Base-by-base conservation (phyloP, 1,140 invertebrate genomes). In the Ctenoplectra terminalis region DNA sequence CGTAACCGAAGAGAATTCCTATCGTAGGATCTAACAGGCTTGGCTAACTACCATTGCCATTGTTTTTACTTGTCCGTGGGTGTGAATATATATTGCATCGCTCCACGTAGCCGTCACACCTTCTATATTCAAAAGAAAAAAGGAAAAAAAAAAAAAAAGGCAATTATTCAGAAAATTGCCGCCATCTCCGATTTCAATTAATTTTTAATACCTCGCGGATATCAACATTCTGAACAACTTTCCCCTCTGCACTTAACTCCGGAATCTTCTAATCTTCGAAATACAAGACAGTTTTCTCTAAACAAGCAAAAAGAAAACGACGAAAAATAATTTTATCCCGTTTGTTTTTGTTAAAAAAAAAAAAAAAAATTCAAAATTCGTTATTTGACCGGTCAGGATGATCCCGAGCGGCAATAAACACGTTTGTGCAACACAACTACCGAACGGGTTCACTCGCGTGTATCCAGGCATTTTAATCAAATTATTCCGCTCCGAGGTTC, bases 381-480 rank as follows among this genome's bases (percentile, higher is more conserved):
- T 60, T 60, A 46, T 31, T 43, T 60, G 2, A 20, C n/a, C 7
- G 26, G 4, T 34, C 34, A 2, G 26, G 71, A n/a, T n/a, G 26
- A 60, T 31, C 4, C 54, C 11, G 20, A 46, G 26, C 34, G n/a
- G 48, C 34, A 52, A 54, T 76, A 52, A 76, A 67, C 73, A 34
- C 63, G 48, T 76, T 76, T 43, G 46, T 29, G 43, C 43, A 34
- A 31, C 58, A 48, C 40, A n/a, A 48, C 43, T 74, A 74, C 20
- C 43, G 72, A 74, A 74, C 73, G 60, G 31, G 73, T 76, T 66
- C 61, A 29, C 34, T 66, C 61, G 61, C 73, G 73, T 54, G 74
- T 46, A 76, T 43, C 63, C 74, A 56, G 37, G 37, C 50, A 76
- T 76, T 76, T 76, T 76, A 76, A 76, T 76, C 74, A 67, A 76